Evolutionary conservation across 1,140 invertebrate species (phyloP).

Genomic region (Meteorus sp.): DNA sequence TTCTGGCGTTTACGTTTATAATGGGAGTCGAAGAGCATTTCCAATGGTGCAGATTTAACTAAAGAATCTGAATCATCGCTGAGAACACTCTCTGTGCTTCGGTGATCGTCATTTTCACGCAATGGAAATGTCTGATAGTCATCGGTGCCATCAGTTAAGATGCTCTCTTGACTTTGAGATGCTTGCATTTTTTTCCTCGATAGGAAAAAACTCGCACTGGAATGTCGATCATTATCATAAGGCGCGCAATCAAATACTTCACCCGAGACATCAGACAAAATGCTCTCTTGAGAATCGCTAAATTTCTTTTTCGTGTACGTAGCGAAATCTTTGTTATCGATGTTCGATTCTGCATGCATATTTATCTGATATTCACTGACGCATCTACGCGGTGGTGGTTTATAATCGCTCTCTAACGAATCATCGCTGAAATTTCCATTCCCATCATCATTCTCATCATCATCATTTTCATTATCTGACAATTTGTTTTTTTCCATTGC

Average conservation of each 20-base stretch:
- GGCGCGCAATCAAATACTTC: constrained; percentile 62
- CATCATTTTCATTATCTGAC: constrained; percentile 32
- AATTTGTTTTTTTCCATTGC: constrained; percentile 51
- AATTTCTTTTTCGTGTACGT: constrained; percentile 36
- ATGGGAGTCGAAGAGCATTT: constrained; percentile 66
- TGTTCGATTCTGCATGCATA: constrained; percentile 40
- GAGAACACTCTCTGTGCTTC: constrained; percentile 58
- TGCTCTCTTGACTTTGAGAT: constrained; percentile 77
- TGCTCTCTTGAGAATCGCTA: constrained; percentile 72
- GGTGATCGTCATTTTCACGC: constrained; percentile 45
- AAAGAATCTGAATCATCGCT: constrained; percentile 60
- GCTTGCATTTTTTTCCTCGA: constrained; percentile 57
- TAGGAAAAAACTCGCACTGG: constrained; percentile 60
- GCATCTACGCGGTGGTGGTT: constrained; percentile 64
- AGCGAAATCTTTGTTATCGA: constrained; percentile 35
- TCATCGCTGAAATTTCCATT: constrained; percentile 76
- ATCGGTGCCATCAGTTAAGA: constrained; percentile 77
- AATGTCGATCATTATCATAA: constrained; percentile 63
- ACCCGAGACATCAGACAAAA: constrained; percentile 69
- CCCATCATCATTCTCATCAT: constrained; percentile 41
- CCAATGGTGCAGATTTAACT: constrained; percentile 74
- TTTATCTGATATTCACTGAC: constrained; percentile 80
- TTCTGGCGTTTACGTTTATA: constrained; percentile 49
- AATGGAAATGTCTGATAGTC: constrained; percentile 53
- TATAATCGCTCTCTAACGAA: constrained; percentile 71